Evolutionary conservation across 1,140 invertebrate species (phyloP), one percentile per base, ranked within the genome.

Genomic region (Camponotus pennsylvanicus): DNA sequence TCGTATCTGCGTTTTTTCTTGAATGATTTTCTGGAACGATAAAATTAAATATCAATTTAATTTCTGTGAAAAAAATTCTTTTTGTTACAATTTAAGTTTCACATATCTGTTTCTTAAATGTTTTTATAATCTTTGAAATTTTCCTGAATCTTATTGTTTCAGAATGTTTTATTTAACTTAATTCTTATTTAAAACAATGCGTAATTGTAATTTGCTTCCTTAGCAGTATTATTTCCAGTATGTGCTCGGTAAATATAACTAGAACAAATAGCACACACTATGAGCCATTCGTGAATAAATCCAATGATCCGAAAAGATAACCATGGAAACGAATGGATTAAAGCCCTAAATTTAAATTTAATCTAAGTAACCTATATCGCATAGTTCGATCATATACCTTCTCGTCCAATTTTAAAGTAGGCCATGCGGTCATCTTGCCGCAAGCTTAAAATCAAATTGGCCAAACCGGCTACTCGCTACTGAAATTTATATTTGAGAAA

Each of bases 401-500:
- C 73, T 49, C n/a, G 21, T 45, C 1, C 18, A 37, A 34, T 83
- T 40, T 73, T 73, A 82, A 61, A 82, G 32, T 59, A 83, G 32
- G 18, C 11, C 15, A 49, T 37, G 11, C 11, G 40, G n/a, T 21
- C 13, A 21, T 61, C 69, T 59, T 55, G 18, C 5, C 9, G 34
- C 45, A 27, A 79, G 18, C 49, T 11, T 9, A 70, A 52, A 71
- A 34, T 52, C 49, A n/a, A 59, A 73, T 45, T 40, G 55, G 67
- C 3, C 11, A 21, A 13, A 1, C 15, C 40, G 70, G 9, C 13
- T 42, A 70, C 6, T 37, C 18, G 49, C 8, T 59, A n/a, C 32
- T 32, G 4, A 75, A 83, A 45, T 83, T 73, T 73, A 37, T 73
- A 83, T 61, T 37, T 37, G 4, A 37, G 27, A 57, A 70, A 57